These are phyloP conservation scores for Philhelius pedissequus DNA, from an alignment of 2,888 invertebrate genomes.

Conservation along the genomic window DNA sequence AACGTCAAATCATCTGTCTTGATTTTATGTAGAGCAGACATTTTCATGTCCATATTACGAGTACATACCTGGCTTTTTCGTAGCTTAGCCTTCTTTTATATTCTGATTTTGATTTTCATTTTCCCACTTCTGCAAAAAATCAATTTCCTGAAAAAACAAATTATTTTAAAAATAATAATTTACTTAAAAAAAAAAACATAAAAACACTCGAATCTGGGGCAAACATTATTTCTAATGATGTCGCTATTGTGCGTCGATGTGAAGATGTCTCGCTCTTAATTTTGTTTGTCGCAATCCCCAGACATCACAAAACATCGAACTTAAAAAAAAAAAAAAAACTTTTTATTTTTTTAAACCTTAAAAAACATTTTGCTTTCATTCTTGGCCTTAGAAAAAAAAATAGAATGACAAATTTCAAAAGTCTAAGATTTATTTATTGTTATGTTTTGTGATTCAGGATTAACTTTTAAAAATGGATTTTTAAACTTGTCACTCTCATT, in stretches of 20 bases:
- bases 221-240: slow-evolving; percentile 46
- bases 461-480: slow-evolving; percentile 5
- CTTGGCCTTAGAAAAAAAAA: not conserved
- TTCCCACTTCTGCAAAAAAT: not conserved
- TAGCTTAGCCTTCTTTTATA: not conserved
- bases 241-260: slow-evolving; percentile 12
- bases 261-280: slow-evolving; percentile 6
- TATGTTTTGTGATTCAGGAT: slow-evolving; percentile 36
- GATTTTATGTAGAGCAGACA: not conserved
- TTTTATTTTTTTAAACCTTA: not conserved
- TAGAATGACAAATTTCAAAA: slow-evolving; percentile 34
- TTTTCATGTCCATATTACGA: not conserved
- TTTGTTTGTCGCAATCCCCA: slow-evolving; percentile 36
- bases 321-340: not conserved
- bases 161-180: not conserved
- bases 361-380: not conserved
- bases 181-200: slow-evolving; percentile 15
- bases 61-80: not conserved
- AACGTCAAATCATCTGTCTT: not conserved
- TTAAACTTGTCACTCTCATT: not conserved
- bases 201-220: slow-evolving; percentile 52
- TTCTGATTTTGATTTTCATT: not conserved
- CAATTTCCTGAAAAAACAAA: not conserved
- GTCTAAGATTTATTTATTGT: slow-evolving; percentile 24
- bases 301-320: not conserved